Conservation (phyloP, 2,113 vertebrate species). For the Channa maculata region DNA sequence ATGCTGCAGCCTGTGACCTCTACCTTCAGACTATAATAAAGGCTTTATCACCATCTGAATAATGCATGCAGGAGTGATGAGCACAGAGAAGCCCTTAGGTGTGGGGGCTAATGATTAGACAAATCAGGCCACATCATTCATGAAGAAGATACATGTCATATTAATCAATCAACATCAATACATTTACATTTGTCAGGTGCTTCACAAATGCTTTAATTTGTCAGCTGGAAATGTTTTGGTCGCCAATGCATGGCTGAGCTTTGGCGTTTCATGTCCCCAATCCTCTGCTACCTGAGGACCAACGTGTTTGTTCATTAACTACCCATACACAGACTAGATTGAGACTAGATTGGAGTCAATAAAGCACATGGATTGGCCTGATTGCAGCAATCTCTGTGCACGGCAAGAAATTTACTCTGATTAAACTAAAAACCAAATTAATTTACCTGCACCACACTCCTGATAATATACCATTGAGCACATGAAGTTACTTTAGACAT, state of each 20-base stretch:
- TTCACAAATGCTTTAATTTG: not conserved
- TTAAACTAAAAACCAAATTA: not conserved
- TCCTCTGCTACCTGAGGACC: not conserved
- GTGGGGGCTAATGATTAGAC: not conserved
- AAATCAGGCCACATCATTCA: constrained; percentile 2
- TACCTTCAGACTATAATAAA: constrained; percentile 19
- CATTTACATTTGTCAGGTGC: not conserved
- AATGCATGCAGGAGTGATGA: constrained; percentile 46
- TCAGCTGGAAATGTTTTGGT: no score
- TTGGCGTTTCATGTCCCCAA: not conserved
- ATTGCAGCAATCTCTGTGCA: constrained; percentile 4
- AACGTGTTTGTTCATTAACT: constrained; percentile 23
- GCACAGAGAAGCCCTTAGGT: constrained; percentile 10
- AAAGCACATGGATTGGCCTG: constrained; percentile 4
- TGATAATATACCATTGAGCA: no score
- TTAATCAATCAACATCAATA: not conserved
- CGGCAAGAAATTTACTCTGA: not conserved
- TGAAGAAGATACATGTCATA: not conserved
- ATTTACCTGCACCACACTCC: not conserved
- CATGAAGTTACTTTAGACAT: no score
- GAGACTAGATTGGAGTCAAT: constrained; percentile 14
- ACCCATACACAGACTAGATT: not conserved
- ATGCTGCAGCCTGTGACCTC: constrained; percentile 27
- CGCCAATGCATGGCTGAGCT: not conserved
- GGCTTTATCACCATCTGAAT: constrained; percentile 42